Base-by-base conservation (phyloP, 1,140 invertebrate species). In the Ceratosolen fusciceps region DNA sequence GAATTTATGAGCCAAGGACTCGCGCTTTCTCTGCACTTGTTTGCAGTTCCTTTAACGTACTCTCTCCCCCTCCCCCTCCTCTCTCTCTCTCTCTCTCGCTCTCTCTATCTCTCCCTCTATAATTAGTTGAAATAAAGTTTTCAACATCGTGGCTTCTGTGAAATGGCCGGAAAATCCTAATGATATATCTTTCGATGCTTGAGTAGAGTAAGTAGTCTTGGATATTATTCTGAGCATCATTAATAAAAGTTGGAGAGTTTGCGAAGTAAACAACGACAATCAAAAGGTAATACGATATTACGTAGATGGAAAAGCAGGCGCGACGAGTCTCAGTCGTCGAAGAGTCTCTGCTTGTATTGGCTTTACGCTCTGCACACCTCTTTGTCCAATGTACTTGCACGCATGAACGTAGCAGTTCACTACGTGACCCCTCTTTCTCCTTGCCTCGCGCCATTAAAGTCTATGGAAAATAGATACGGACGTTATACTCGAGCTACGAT, bases 241-340 rank as follows among this genome's bases (percentile, higher is more conserved):
- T n/a, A n/a, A n/a, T n/a, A n/a, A n/a, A n/a, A n/a, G n/a, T n/a
- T 9, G 52, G 4, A 8, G 49, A 52, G 2, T 3, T 52, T 16
- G 49, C 10, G 14, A 16, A 19, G 49, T 26, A 65, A 47, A 34
- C 47, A 24, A 19, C n/a, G 10, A 34, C 12, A 49, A 65, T 39
- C 58, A 62, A 7, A 67, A 67, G 67, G 62, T 10, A 60, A 67
- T 26, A 77, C 43, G 65, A 71, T 67, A n/a, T n/a, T n/a, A n/a
- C n/a, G n/a, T n/a, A 71, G 70, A 77, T 37, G 52, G 54, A 52
- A 5, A 26, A 67, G 34, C n/a, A n/a, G n/a, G n/a, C n/a, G n/a
- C n/a, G n/a, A n/a, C n/a, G n/a, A n/a, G n/a, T n/a, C n/a, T n/a
- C n/a, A n/a, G n/a, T n/a, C n/a, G 74, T 29, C 34, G 62, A 16